Evolutionary conservation across 2,888 invertebrate species (phyloP), one percentile per base, ranked within the genome.

Genomic region (Agonum fuliginosum): DNA sequence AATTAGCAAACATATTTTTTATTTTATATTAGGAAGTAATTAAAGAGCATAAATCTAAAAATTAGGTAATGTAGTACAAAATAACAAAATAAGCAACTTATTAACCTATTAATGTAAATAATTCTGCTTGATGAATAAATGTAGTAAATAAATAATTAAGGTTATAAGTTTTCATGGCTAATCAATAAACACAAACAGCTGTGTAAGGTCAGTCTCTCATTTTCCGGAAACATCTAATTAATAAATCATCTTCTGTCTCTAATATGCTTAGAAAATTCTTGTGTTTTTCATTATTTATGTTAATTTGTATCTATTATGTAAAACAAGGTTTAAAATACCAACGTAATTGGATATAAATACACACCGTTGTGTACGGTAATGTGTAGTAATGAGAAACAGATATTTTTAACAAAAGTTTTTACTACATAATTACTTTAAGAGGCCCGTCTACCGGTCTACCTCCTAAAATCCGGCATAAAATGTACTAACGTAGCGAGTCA

Each of bases 221-320:
- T 54, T 54, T 54, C 24, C 54, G 22, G n/a, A 27, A 54, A 54
- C 5, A 17, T 46, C 3, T 46, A 12, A 27, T 27, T 54, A 54
- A 54, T 54, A 54, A 54, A 14, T 54, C 12, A 54, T 54, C 54
- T 10, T 54, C n/a, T 54, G 24, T 54, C n/a, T 24, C 4, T 24
- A 24, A 10, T 3, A 27, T 14, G 54, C 27, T 22, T 27, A 12
- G 24, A 54, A n/a, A 54, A 54, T 54, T 54, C 22, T 54, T 54
- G 54, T 5, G 17, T 54, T 24, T 54, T 48, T 54, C 54, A 54
- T 54, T 54, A 46, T 46, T 46, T 46, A 54, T 54, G 24, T 24
- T 54, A 24, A 54, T 54, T 22, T 27, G 27, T 17, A 17, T 5
- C 17, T 17, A 46, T 46, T 46, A 46, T 46, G 17, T 46, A 46